Percentiles rank a stretch among this genome's conserved stretches.
These are phyloP conservation scores for Dolichomitus sp. DNA, from an alignment of 2,888 invertebrate genomes.

Conservation along the genomic window DNA sequence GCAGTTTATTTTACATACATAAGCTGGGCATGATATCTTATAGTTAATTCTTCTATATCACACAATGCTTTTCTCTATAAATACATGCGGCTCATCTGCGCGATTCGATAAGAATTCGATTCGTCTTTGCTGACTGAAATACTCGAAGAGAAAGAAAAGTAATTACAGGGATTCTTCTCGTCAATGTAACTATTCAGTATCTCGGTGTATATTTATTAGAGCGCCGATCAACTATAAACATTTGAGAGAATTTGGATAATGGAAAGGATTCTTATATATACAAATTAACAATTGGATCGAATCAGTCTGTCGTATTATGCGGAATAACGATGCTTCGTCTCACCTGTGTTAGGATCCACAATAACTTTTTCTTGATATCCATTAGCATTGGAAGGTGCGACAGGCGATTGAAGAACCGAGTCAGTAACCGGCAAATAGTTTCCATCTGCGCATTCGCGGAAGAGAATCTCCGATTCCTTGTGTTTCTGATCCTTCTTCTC, in stretches of 20 bases:
- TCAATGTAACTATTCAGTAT: conserved; percentile 51
- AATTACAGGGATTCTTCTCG: conserved; percentile 47
- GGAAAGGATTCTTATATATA: conserved; percentile 17
- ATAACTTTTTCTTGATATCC: conserved; percentile 78
- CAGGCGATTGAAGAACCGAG: conserved; percentile 62
- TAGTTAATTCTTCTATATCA: conserved; percentile 59
- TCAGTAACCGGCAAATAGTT: conserved; percentile 77
- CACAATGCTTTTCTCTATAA: conserved; percentile 61
- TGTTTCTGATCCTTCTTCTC: conserved; percentile 70
- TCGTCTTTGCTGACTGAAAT: conserved; percentile 3
- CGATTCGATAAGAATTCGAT: background rate
- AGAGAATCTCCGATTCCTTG: conserved; percentile 75
- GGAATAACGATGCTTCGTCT: conserved; percentile 76
- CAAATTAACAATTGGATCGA: conserved; percentile 30
- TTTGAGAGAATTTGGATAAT: conserved; percentile 51
- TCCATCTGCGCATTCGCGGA: conserved; percentile 79
- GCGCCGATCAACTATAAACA: conserved; percentile 51
- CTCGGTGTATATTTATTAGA: conserved; percentile 48
- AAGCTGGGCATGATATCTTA: conserved; percentile 63
- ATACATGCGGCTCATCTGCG: conserved; percentile 19
- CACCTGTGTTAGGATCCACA: conserved; percentile 83
- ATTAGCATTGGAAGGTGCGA: conserved; percentile 65
- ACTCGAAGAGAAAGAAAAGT: conserved; percentile 35
- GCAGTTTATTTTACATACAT: conserved; percentile 68
- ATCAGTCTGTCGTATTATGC: conserved; percentile 36